A percentile compares a stretch with the other conserved stretches of the same genome.
phyloP scores from a whole-genome alignment of 2,888 invertebrate genomes.

The Achlya flavicornis region DNA sequence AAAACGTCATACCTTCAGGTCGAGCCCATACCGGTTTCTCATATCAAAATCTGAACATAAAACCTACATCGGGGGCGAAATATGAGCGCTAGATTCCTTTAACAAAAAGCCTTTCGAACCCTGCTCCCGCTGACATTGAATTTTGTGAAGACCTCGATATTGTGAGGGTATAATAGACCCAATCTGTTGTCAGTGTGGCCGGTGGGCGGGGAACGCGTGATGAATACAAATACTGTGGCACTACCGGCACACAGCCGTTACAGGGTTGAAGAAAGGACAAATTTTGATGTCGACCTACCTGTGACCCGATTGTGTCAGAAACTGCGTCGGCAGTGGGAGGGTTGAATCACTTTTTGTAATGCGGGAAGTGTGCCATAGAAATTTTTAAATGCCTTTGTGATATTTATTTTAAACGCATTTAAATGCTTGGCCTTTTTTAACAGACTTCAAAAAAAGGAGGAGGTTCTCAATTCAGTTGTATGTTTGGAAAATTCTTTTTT shows the following conservation, averaged over 20 bases:
- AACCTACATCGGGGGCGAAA: constrained; percentile 20
- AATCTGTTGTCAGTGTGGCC: constrained; percentile 38
- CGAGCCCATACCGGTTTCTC: not conserved
- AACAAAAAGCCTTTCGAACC: constrained; percentile 43
- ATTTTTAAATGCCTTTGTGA: constrained; percentile 9
- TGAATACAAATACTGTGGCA: constrained; percentile 41
- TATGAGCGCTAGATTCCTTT: constrained; percentile 30
- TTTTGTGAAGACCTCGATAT: constrained; percentile 48
- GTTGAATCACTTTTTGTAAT: constrained; percentile 11
- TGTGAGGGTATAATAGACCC: constrained; percentile 46
- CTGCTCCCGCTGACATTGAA: constrained; percentile 41
- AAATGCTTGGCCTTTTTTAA: too few species aligned
- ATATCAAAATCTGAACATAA: not conserved
- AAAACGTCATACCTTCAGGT: not conserved
- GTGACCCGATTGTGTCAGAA: constrained; percentile 13
- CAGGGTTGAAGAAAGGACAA: constrained; percentile 26
- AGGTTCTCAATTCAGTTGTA: too few species aligned
- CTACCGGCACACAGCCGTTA: constrained; percentile 24
- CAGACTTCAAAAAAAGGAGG: too few species aligned
- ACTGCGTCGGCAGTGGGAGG: not conserved
- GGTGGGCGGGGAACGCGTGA: constrained; percentile 33
- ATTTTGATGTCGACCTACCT: constrained; percentile 21
- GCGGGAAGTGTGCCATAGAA: constrained; percentile 14
- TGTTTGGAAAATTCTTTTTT: too few species aligned
- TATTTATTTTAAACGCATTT: constrained; percentile 2